Evolutionary conservation across 2,113 vertebrate species (phyloP).

Genomic region (Burhinus bistriatus): DNA sequence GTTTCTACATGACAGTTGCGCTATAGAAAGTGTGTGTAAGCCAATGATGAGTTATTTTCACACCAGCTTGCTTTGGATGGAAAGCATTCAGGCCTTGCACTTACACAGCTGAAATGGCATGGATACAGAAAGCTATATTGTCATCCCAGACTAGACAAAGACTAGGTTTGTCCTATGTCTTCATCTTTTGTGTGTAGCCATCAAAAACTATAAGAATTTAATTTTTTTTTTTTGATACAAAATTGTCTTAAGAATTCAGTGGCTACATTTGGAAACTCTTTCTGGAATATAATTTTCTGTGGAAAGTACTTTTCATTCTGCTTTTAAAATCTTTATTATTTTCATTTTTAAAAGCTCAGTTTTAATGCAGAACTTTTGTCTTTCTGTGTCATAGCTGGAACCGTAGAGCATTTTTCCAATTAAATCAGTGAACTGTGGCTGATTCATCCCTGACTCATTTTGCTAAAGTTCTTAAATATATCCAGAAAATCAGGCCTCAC

Average conservation of each 20-base stretch:
- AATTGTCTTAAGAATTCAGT: background rate
- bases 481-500: background rate
- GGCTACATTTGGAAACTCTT: background rate
- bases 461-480: background rate
- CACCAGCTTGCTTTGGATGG: background rate
- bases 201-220: background rate
- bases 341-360: background rate
- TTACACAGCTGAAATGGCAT: background rate
- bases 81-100: background rate
- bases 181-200: background rate
- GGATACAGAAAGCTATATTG: background rate
- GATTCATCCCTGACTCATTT: constrained; percentile 43
- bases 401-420: background rate
- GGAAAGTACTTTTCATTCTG: background rate
- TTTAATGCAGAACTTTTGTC: background rate
- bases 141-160: background rate
- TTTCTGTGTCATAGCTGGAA: background rate
- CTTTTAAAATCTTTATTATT: background rate
- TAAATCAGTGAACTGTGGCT: background rate
- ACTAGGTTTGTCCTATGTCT: background rate
- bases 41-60: background rate
- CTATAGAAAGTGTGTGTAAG: background rate
- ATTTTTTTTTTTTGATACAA: background rate
- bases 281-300: background rate
- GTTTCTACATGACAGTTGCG: background rate